Conservation (phyloP, 2,888 invertebrate species). For the Ethmia dodecea region DNA sequence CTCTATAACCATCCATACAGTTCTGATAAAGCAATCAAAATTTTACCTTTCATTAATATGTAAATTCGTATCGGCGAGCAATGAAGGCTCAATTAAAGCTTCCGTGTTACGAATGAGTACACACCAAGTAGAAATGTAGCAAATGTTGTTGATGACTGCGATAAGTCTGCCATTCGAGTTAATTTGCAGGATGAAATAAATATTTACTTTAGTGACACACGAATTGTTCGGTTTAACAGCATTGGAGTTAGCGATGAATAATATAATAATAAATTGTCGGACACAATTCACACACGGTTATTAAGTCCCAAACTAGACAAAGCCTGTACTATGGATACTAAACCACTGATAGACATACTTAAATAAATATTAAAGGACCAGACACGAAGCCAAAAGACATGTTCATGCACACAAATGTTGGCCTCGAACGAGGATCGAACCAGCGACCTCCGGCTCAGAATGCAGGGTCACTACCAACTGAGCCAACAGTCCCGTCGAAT, state of each 20-base stretch:
- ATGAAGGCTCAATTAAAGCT: slow-evolving; percentile 3
- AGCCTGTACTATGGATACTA: too few relatives aligned
- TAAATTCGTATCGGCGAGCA: not conserved
- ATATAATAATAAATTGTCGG: too few relatives aligned
- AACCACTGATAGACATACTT: too few relatives aligned
- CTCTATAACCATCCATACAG: not conserved
- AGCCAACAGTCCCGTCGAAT: too few relatives aligned
- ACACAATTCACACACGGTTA: too few relatives aligned
- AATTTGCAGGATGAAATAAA: slow-evolving; percentile 4
- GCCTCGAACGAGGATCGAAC: too few relatives aligned
- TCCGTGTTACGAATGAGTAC: not conserved
- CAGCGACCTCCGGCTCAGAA: too few relatives aligned
- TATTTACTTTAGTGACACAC: slow-evolving; percentile 5
- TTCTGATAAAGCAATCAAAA: not conserved
- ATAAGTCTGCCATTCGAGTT: slow-evolving; percentile 6
- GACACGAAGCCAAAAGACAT: too few relatives aligned
- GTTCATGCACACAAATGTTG: too few relatives aligned
- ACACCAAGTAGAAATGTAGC: slow-evolving; percentile 2
- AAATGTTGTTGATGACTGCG: slow-evolving; percentile 3
- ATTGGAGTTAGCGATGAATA: not conserved
- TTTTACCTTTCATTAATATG: not conserved
- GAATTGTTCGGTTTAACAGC: not conserved
- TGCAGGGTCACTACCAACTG: too few relatives aligned
- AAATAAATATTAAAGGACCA: too few relatives aligned
- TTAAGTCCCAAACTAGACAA: too few relatives aligned